Evolutionary conservation across 2,797 vertebrate genomes (phyloP), one percentile per base, ranked within the genome.

Genomic region (Xiphorhynchus erythropygius): DNA sequence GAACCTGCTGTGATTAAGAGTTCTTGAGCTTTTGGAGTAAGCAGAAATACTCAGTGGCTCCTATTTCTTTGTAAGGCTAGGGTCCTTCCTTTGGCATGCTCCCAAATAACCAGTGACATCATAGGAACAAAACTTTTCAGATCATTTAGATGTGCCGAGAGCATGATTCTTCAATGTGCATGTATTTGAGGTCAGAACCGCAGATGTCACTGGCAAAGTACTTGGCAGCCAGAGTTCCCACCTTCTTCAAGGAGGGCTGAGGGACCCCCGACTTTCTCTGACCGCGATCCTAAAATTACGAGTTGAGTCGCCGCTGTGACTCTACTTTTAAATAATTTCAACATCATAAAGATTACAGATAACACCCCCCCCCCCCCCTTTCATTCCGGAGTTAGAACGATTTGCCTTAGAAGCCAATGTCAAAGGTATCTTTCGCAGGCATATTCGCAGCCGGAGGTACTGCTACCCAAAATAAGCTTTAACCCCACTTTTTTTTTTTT

Each of bases 361-460:
- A 64, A 83, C 9, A 6, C 13, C 2, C 37, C 3, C 4, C 14
- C 9, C 7, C 13, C 2, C 37, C 3, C 4, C 14, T 4, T 1
- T 7, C 19, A 16, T 59, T 56, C 44, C 27, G 46, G 35, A 53
- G 14, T 23, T 42, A 49, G 55, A 39, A 27, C 0, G 3, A 12
- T n/a, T 49, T 73, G 8, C 13, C 5, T 27, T 8, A 18, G 27
- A 42, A 84, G 62, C 15, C 24, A 15, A 1, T 0, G 21, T 27
- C 64, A 41, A 62, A 46, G 39, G 22, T 7, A 19, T 27, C 33
- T 59, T 33, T 68, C 59, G 3, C 7, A 33, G 32, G 18, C 28
- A 2, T 3, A 9, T 10, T 69, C 44, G 32, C 67, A n/a, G 50
- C 2, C 3, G 59, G 25, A 69, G 28, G 16, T 16, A 32, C 4